Percentiles rank a stretch among this genome's conserved stretches.
phyloP scores from a whole-genome alignment of 1,140 invertebrate species.

The Tetragonula clypearis region DNA sequence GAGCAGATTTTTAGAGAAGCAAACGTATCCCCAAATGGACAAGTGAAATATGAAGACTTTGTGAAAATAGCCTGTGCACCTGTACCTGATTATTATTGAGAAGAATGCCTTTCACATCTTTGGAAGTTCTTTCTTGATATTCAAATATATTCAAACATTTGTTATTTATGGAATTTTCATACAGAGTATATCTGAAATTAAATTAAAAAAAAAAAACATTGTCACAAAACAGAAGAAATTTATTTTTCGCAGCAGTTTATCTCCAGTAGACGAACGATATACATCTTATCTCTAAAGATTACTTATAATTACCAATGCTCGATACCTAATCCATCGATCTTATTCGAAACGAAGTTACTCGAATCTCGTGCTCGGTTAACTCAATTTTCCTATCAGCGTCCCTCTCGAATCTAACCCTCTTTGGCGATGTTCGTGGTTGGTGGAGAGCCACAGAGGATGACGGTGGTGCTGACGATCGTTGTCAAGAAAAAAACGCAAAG shows the following conservation, averaged over 20 bases:
- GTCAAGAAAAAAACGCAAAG: conserved; percentile 87
- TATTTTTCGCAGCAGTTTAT: conserved; percentile 18
- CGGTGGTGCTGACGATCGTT: conserved; percentile 85
- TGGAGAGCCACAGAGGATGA: conserved; percentile 85
- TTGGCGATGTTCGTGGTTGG: conserved; percentile 54
- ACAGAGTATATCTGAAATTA: not conserved
- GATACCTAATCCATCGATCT: conserved; percentile 1
- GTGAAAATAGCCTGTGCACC: conserved; percentile 96
- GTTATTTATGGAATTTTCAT: conserved; percentile 18
- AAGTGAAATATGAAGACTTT: conserved; percentile 95
- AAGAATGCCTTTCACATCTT: conserved; percentile 20
- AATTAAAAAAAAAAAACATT: conserved; percentile 10
- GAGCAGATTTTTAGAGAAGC: conserved; percentile 97
- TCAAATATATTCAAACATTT: not conserved
- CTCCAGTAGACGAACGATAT: not conserved
- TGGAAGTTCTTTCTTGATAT: conserved; percentile 15
- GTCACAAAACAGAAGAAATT: conserved; percentile 34
- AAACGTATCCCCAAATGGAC: conserved; percentile 91
- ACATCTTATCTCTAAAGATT: not conserved
- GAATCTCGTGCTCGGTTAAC: not conserved
- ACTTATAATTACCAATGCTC: conserved; percentile 25
- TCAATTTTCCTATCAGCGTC: not conserved
- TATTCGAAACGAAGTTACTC: not conserved
- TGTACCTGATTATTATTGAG: conserved; percentile 95
- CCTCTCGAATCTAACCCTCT: conserved; percentile 47